phyloP scores from a whole-genome alignment of 1,140 invertebrate species.

The Drosophila kanapiae region DNA sequence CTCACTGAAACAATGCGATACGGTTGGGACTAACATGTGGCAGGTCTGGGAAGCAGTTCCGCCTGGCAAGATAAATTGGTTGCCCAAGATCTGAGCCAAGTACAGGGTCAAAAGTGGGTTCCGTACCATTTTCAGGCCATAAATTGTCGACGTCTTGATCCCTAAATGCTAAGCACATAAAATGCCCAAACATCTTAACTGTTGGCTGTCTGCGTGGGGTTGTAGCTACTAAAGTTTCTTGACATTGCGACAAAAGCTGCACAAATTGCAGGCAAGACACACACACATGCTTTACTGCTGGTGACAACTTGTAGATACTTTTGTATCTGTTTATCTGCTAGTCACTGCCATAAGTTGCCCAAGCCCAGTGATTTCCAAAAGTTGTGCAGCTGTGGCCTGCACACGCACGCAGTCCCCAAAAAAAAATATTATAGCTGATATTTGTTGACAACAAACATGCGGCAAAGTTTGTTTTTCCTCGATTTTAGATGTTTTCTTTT shows the following conservation, averaged over 20 bases:
- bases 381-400: conserved; percentile 56
- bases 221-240: conserved; percentile 54
- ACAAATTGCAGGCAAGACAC: conserved; percentile 44
- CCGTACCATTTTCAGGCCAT: conserved; percentile 23
- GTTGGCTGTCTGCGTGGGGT: conserved; percentile 33
- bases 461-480: conserved; percentile 54
- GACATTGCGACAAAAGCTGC: conserved; percentile 65
- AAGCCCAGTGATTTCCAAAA: conserved; percentile 57
- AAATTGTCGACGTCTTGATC: conserved; percentile 52
- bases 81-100: conserved; percentile 28
- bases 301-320: conserved; percentile 65
- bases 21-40: conserved; percentile 19
- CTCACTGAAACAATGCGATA: conserved; percentile 32
- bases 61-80: conserved; percentile 33
- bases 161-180: conserved; percentile 57
- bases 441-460: conserved; percentile 78
- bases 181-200: conserved; percentile 58
- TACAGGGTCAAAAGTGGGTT: conserved; percentile 41
- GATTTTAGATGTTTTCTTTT: background rate
- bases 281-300: conserved; percentile 32
- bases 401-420: conserved; percentile 61
- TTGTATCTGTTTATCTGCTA: conserved; percentile 57
- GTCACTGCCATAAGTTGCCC: conserved; percentile 50
- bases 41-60: conserved; percentile 22
- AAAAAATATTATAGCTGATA: conserved; percentile 63